phyloP scores from a whole-genome alignment of 37 sponge, comb jelly and placozoan species.

The Aphrocallistes beatrix region DNA sequence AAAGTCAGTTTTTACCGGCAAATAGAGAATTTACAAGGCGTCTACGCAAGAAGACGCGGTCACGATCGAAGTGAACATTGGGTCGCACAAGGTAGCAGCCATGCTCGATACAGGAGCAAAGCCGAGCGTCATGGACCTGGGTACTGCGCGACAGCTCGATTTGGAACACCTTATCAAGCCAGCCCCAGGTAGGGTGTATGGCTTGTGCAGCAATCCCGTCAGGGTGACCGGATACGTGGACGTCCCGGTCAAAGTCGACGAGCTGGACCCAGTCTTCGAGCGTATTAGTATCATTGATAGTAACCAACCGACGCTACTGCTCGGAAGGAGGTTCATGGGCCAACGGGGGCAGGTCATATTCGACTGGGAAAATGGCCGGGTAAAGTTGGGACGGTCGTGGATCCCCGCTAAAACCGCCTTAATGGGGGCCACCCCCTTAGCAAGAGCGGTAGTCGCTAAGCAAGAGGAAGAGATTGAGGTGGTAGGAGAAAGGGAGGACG shows the following conservation, averaged over 20 bases:
- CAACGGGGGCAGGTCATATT: neutral
- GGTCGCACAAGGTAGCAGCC: too few species aligned
- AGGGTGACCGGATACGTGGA: neutral
- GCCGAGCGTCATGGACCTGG: neutral
- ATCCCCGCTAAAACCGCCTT: neutral
- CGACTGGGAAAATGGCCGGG: neutral
- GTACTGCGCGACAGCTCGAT: neutral
- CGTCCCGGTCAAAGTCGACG: neutral
- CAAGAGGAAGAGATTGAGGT: neutral
- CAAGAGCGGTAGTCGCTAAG: neutral
- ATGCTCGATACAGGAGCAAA: too few species aligned
- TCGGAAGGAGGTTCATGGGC: neutral
- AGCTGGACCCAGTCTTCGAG: neutral
- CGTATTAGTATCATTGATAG: neutral
- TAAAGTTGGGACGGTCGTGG: neutral
- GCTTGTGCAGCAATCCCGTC: too few species aligned
- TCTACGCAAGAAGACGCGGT: neutral
- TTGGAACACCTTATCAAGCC: neutral
- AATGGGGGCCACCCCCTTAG: neutral
- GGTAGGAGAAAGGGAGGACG: neutral
- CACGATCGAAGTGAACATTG: neutral
- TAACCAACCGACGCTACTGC: neutral
- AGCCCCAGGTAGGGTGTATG: too few species aligned
- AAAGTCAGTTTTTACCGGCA: too few species aligned
- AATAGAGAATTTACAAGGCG: neutral